Conservation (phyloP, 2,888 invertebrate species). For the Dioctria linearis region DNA sequence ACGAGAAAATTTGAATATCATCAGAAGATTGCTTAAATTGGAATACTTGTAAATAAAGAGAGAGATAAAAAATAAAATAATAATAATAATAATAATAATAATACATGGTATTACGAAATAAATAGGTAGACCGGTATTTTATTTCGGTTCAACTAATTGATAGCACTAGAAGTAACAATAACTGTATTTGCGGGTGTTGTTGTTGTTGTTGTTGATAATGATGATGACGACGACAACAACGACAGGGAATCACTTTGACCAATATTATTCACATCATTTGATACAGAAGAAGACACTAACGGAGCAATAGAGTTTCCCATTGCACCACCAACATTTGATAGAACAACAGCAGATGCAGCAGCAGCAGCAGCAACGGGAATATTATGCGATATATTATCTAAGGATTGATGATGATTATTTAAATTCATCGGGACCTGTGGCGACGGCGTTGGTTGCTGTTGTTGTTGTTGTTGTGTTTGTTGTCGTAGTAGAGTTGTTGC, state of each 20-base stretch:
- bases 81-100: not conserved
- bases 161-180: constrained; percentile 39
- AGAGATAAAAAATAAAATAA: not conserved
- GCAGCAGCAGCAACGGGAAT: not conserved
- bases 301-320: too few relatives aligned
- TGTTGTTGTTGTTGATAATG: constrained; percentile 4
- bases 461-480: constrained; percentile 42
- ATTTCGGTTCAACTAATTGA: constrained; percentile 10
- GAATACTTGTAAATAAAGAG: not conserved
- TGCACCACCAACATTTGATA: not conserved
- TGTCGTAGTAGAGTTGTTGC: constrained; percentile 45
- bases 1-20: not conserved
- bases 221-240: not conserved
- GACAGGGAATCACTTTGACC: not conserved
- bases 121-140: not conserved
- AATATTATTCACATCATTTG: not conserved
- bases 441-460: not conserved
- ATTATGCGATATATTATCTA: too few relatives aligned
- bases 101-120: not conserved
- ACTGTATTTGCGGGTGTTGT: constrained; percentile 9
- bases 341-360: not conserved
- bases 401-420: too few relatives aligned
- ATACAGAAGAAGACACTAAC: not conserved
- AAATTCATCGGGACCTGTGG: not conserved
- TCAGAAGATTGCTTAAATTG: not conserved